Evolutionary conservation across 2,113 vertebrate species (phyloP), one percentile per base, ranked within the genome.

Genomic region (Hippocampus zosterae): DNA sequence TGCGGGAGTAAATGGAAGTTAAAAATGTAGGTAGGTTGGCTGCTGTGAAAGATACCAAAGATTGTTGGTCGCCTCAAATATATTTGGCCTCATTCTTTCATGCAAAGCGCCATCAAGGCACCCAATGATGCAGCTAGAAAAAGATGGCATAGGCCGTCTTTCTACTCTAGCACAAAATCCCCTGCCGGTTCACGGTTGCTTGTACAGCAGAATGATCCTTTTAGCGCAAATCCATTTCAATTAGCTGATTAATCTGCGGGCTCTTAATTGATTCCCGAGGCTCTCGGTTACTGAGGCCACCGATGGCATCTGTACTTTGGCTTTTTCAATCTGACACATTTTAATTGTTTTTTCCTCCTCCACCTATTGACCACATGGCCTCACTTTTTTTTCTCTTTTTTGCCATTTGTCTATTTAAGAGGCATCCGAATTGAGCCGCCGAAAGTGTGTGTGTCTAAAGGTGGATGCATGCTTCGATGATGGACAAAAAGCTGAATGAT

Each of bases 191-290:
- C 40, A 57, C 52, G 73, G 66, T 61, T 57, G 50, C 57, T 0
- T 16, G 0, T 33, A 72, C 60, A 41, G 40, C 60, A 71, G 65
- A 50, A 65, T 61, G 71, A 52, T 72, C 65, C 68, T 74, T 37
- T 72, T 4, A 79, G 73, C 62, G 75, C 60, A n/a, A 88, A 90
- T 90, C 88, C 74, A 90, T 90, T 89, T 85, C 79, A 91, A 90
- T 92, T 90, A 89, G 71, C 72, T 67, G 74, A 77, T 56, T 70
- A 82, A 78, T 86, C 82, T 80, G 71, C 73, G 64, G 69, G 61
- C 56, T 68, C 59, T 73, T 84, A 83, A 86, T 85, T 80, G 53
- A 82, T 80, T 84, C 5, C 57, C 68, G 67, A 73, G 70, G 74
- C 75, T 74, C 53, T 56, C 65, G 65, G 74, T 83, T 74, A 87